Conservation (phyloP, 2,113 vertebrate genomes). For the Stegastes partitus region DNA sequence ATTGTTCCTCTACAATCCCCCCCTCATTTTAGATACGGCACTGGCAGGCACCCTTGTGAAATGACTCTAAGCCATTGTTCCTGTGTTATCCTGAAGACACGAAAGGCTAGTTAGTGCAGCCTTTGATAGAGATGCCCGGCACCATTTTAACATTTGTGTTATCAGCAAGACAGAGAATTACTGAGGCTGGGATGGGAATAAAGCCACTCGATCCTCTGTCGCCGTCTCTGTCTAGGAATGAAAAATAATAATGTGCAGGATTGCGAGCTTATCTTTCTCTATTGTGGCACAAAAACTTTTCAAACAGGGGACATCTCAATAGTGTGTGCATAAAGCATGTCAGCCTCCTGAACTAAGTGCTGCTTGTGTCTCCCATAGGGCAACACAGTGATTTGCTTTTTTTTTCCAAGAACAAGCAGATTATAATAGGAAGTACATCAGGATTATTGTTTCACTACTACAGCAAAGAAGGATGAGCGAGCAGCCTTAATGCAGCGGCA, state of each 20-base stretch:
- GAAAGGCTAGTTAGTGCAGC: conserved; percentile 73
- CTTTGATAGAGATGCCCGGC: conserved; percentile 76
- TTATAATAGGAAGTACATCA: not conserved
- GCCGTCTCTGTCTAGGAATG: conserved; percentile 32
- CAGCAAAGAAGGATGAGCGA: not conserved
- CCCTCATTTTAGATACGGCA: conserved; percentile 78
- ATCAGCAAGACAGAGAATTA: conserved; percentile 77
- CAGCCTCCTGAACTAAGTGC: conserved; percentile 12
- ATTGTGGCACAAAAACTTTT: conserved; percentile 53
- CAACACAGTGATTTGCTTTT: conserved; percentile 1
- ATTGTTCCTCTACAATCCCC: conserved; percentile 74
- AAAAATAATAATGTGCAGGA: conserved; percentile 56
- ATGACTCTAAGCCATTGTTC: conserved; percentile 79
- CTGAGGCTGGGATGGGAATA: conserved; percentile 65
- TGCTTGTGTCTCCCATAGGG: not conserved
- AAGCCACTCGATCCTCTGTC: conserved; percentile 60
- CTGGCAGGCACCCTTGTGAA: conserved; percentile 72
- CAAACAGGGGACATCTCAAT: conserved; percentile 40
- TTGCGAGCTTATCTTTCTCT: conserved; percentile 47
- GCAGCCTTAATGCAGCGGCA: conserved; percentile 6
- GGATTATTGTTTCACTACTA: not conserved
- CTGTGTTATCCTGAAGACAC: conserved; percentile 76
- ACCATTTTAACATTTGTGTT: conserved; percentile 69
- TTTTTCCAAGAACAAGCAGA: not conserved
- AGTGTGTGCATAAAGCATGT: conserved; percentile 8